Base-by-base conservation (phyloP, 2,113 vertebrate genomes). In the Butorides virescens region DNA sequence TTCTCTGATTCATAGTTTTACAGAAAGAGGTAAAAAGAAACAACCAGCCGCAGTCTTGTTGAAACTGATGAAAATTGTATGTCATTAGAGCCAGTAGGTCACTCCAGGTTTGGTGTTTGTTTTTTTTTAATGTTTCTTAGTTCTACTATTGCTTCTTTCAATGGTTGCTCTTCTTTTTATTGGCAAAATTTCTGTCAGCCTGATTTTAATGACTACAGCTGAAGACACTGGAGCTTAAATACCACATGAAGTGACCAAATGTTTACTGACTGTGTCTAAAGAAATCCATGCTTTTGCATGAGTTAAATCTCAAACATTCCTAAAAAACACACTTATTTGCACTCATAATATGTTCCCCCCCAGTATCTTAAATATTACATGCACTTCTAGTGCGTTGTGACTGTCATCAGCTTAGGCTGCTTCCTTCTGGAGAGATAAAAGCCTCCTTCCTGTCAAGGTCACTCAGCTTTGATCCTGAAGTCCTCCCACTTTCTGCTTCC, bases 391-490 rank as follows among this genome's bases (percentile, higher is more conserved):
- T 32, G n/a, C 46, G 52, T 22, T 90, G 44, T 62, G 37, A 47
- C 37, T 73, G 20, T 66, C 7, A 0, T 58, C 49, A 70, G 32
- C 53, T 92, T 73, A 78, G 67, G 42, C 39, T 73, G 74, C 44
- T 87, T 91, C 81, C 36, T 88, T 93, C 44, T 88, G 58, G 27
- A 90, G 66, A 72, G 74, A 68, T 78, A 91, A 96, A 94, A 94
- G 50, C 58, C 53, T 88, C 76, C 44, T 87, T 85, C 44, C 77
- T 82, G 36, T 88, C 90, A 96, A 93, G 95, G 94, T 94, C 90
- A 91, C 46, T 94, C 79, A 93, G 36, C 66, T 76, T 91, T 93
- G 58, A 94, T 95, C 53, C 84, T 42, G 1, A 90, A 72, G 81
- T 76, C 58, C 46, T 90, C 74, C 70, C 27, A 73, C 32, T 73